Conservation (phyloP, 1,140 invertebrate species). For the Trachymyrmex septentrionalis region DNA sequence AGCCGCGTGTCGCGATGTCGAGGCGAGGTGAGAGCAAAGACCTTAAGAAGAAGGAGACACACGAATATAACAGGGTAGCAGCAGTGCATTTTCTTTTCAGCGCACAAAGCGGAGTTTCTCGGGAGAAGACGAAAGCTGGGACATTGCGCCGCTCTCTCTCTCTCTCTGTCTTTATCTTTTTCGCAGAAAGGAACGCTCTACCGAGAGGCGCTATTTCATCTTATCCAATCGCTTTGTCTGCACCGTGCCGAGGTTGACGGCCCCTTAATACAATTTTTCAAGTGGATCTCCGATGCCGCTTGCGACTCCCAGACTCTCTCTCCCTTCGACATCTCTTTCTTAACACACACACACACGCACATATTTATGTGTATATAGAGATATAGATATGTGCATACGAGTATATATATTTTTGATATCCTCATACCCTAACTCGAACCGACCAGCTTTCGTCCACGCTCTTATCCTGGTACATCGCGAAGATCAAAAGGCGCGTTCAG, state of each 20-base stretch:
- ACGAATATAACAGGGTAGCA: constrained; percentile 65
- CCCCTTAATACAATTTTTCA: constrained; percentile 70
- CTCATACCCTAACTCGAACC: constrained; percentile 4
- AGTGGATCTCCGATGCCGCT: constrained; percentile 40
- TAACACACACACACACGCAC: not conserved
- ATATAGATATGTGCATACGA: too few relatives aligned
- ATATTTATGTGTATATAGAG: too few relatives aligned
- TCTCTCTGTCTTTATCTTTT: not conserved
- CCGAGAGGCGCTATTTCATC: constrained; percentile 64
- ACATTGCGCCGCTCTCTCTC: constrained; percentile 21
- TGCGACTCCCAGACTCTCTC: not conserved
- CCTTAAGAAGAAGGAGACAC: not conserved
- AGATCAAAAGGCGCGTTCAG: constrained; percentile 56
- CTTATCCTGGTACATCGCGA: constrained; percentile 15
- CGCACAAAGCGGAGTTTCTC: constrained; percentile 64
- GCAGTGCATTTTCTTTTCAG: constrained; percentile 72
- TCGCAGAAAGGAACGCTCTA: constrained; percentile 52
- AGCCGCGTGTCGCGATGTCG: constrained; percentile 34
- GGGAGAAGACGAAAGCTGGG: constrained; percentile 13
- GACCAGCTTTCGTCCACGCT: not conserved
- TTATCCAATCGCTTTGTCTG: constrained; percentile 70
- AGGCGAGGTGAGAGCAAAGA: constrained; percentile 38
- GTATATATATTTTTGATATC: not conserved
- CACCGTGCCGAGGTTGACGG: constrained; percentile 66
- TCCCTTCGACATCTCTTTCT: not conserved